These are phyloP conservation scores for Enteromius argenteus DNA, from an alignment of 2,797 vertebrate species.

Conservation along the genomic window DNA sequence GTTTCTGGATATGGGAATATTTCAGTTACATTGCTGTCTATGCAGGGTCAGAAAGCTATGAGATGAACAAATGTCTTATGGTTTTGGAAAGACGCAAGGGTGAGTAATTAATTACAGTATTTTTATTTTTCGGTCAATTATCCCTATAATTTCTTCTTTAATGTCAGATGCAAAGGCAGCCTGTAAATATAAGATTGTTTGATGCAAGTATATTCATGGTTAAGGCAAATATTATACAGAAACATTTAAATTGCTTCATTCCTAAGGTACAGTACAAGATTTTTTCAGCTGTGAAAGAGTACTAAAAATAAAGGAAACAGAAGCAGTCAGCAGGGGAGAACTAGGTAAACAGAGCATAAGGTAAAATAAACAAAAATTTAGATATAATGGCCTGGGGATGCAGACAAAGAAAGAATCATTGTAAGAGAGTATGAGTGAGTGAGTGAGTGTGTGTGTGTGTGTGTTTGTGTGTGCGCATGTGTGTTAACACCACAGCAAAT, in stretches of 20 bases:
- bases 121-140: background rate
- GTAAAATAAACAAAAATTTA: conserved; percentile 18
- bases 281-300: background rate
- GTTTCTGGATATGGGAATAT: background rate
- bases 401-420: background rate
- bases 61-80: background rate
- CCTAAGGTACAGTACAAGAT: background rate
- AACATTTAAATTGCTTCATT: background rate
- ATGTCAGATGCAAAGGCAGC: background rate
- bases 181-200: background rate
- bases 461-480: background rate
- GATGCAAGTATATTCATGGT: background rate
- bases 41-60: background rate
- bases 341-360: background rate
- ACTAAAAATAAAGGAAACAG: background rate
- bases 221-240: background rate
- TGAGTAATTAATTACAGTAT: background rate
- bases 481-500: conserved; percentile 13
- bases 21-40: background rate
- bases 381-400: background rate
- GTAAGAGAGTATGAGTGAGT: background rate
- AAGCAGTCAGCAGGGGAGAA: conserved; percentile 20
- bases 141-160: background rate
- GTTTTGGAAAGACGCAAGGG: background rate
- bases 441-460: background rate